These are phyloP conservation scores for Neostethus bicornis DNA, from an alignment of 2,797 vertebrate species.

Conservation along the genomic window DNA sequence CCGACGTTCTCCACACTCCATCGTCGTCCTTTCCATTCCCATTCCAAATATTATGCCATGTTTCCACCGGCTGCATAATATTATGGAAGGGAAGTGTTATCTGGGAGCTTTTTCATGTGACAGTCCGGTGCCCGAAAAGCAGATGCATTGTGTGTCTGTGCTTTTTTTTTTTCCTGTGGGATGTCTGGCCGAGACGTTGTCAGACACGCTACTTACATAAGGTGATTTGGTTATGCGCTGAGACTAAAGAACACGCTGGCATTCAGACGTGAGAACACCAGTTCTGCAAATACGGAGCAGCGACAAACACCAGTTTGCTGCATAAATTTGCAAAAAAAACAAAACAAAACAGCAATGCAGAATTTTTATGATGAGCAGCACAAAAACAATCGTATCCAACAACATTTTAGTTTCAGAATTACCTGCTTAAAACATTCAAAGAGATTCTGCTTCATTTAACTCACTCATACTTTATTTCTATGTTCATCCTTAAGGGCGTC, in stretches of 20 bases:
- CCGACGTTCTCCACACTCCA: slow-evolving; percentile 52
- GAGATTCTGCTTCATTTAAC: too few species aligned
- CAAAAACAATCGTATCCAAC: too few species aligned
- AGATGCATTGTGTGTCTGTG: neutral
- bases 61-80: slow-evolving; percentile 70
- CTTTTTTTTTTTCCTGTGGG: slow-evolving; percentile 18
- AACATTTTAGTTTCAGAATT: too few species aligned
- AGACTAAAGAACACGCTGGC: neutral
- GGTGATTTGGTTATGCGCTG: neutral
- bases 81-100: slow-evolving; percentile 62
- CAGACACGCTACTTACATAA: neutral
- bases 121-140: slow-evolving; percentile 9
- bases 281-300: too few species aligned
- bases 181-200: neutral
- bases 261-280: too few species aligned
- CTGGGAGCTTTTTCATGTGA: slow-evolving; percentile 35
- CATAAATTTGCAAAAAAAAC: too few species aligned
- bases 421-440: too few species aligned
- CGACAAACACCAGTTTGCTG: too few species aligned
- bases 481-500: too few species aligned
- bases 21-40: slow-evolving; percentile 65
- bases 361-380: too few species aligned
- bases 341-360: too few species aligned
- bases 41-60: slow-evolving; percentile 67
- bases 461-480: too few species aligned